Conservation (phyloP, 1,140 invertebrate species). For the Pachypeltis micranthus region DNA sequence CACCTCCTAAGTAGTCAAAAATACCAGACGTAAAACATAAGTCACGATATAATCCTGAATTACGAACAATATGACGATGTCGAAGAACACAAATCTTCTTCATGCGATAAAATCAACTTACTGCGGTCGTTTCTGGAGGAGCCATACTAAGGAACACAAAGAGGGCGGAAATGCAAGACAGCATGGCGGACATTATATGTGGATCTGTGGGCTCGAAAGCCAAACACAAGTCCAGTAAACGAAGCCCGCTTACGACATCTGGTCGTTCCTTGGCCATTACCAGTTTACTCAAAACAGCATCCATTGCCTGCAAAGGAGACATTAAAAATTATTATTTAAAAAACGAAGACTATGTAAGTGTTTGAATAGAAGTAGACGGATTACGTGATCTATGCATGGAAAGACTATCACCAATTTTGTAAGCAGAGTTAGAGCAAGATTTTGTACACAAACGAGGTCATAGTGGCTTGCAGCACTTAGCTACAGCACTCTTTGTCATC, state of each 20-base stretch:
- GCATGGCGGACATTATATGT: constrained; percentile 60
- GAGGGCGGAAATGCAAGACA: constrained; percentile 80
- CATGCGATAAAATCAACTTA: too few relatives aligned
- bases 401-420: too few relatives aligned
- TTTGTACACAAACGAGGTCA: too few relatives aligned
- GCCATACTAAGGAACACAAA: constrained; percentile 82
- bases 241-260: constrained; percentile 50
- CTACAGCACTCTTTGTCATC: too few relatives aligned
- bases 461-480: too few relatives aligned
- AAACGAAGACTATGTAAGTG: constrained; percentile 18
- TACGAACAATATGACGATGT: too few relatives aligned
- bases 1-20: too few relatives aligned
- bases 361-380: constrained; percentile 7
- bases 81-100: too few relatives aligned
- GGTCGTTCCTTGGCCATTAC: constrained; percentile 50
- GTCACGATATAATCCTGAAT: too few relatives aligned
- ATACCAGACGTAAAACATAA: too few relatives aligned
- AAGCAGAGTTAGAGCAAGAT: too few relatives aligned
- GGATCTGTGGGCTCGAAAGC: constrained; percentile 60
- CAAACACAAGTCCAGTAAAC: constrained; percentile 63
- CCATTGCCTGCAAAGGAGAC: constrained; percentile 48
- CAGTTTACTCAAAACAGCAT: constrained; percentile 67
- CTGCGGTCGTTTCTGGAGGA: constrained; percentile 45
- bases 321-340: constrained; percentile 13
- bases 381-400: too few relatives aligned